Evolutionary conservation across 2,113 vertebrate genomes (phyloP).

Genomic region (Urocolius indicus): DNA sequence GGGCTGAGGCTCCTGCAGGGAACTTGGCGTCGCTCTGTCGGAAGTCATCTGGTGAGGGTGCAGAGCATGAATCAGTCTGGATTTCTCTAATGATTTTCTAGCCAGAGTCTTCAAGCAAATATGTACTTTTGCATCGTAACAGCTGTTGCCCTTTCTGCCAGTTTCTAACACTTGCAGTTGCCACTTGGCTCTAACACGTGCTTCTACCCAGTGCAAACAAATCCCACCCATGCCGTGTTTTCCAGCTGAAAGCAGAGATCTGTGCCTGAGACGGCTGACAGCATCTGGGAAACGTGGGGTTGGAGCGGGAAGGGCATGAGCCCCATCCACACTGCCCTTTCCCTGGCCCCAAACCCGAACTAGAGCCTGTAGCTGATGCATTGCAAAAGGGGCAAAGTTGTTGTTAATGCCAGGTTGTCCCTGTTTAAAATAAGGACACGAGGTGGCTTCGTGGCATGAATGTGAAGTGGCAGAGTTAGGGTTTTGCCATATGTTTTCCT

Average conservation of each 20-base stretch:
- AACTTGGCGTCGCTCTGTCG: neutral
- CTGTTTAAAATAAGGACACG: neutral
- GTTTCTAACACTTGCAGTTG: neutral
- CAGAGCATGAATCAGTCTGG: conserved; percentile 15
- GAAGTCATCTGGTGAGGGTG: conserved; percentile 11
- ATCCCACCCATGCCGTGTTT: conserved; percentile 6
- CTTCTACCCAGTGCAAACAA: conserved; percentile 44
- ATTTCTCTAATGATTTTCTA: conserved; percentile 5
- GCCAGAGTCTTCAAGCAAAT: conserved; percentile 45
- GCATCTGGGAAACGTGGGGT: conserved; percentile 17
- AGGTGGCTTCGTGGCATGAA: neutral
- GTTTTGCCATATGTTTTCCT: neutral
- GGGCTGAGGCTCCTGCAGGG: neutral
- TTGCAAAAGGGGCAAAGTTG: neutral
- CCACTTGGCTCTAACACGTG: neutral
- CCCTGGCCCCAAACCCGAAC: neutral
- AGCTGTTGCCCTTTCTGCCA: conserved; percentile 46
- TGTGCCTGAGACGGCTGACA: neutral
- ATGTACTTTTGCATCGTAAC: conserved; percentile 2
- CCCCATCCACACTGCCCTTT: neutral
- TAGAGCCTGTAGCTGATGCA: neutral
- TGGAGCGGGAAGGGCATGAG: neutral
- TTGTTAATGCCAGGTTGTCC: neutral
- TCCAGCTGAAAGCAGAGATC: conserved; percentile 43
- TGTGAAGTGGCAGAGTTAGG: neutral